These are phyloP conservation scores for Agonopterix alstromeriana DNA, from an alignment of 2,888 invertebrate species.

Conservation along the genomic window DNA sequence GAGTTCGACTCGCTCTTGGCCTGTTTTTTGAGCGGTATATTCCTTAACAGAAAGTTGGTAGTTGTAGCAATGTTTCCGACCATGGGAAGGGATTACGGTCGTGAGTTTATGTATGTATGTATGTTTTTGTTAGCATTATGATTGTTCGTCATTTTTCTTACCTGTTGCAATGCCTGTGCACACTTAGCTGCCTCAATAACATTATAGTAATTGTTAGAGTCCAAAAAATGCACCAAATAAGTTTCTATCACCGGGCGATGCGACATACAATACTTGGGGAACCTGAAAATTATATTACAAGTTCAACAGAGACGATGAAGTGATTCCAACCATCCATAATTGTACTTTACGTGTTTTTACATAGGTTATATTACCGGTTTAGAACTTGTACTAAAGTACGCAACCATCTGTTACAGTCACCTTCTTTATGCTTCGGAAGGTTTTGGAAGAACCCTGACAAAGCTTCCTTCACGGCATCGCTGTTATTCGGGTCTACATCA, in stretches of 20 bases:
- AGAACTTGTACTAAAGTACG: conserved; percentile 41
- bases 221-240: conserved; percentile 38
- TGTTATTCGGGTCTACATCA: conserved; percentile 52
- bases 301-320: not conserved
- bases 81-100: too few relatives aligned
- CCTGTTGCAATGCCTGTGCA: conserved; percentile 60
- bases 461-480: conserved; percentile 54
- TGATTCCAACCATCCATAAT: too few relatives aligned
- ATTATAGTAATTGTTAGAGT: conserved; percentile 38
- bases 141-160: conserved; percentile 14
- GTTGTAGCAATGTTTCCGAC: too few relatives aligned
- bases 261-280: conserved; percentile 56
- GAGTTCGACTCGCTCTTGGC: too few relatives aligned
- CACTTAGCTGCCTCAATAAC: conserved; percentile 62
- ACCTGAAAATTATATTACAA: conserved; percentile 31
- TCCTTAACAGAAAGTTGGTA: too few relatives aligned
- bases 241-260: conserved; percentile 49
- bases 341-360: not conserved
- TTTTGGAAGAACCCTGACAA: conserved; percentile 46
- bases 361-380: conserved; percentile 57
- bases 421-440: conserved; percentile 35
- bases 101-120: too few relatives aligned
- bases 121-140: not conserved
- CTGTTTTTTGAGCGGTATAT: too few relatives aligned
- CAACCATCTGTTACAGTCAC: conserved; percentile 40